Conservation (phyloP, 2,888 invertebrate genomes). For the Melieria omissa region DNA sequence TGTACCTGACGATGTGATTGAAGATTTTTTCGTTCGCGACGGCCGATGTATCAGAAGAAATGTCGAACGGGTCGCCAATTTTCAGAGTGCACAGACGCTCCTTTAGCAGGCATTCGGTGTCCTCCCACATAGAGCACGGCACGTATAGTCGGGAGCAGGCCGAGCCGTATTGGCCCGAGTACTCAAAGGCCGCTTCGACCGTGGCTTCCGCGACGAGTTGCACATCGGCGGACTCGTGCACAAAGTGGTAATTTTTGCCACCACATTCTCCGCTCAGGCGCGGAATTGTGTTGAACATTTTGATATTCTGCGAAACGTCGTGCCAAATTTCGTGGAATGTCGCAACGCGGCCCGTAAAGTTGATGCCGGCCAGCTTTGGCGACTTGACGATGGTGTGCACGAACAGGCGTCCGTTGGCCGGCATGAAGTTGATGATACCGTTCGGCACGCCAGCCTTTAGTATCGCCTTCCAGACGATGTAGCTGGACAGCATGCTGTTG, state of each 20-base stretch:
- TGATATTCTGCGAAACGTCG: constrained; percentile 85
- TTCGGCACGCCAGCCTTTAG: constrained; percentile 92
- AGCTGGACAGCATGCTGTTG: constrained; percentile 92
- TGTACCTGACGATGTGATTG: constrained; percentile 30
- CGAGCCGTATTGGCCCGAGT: constrained; percentile 95
- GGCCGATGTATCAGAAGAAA: constrained; percentile 37
- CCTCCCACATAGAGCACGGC: constrained; percentile 82
- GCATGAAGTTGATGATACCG: constrained; percentile 96
- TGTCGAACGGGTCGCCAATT: constrained; percentile 44
- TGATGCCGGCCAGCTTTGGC: constrained; percentile 86
- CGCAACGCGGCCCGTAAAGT: constrained; percentile 95
- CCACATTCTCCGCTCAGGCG: constrained; percentile 94
- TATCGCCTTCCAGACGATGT: constrained; percentile 87
- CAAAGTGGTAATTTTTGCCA: constrained; percentile 97
- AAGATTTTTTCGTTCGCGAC: constrained; percentile 37
- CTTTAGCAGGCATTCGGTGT: constrained; percentile 26
- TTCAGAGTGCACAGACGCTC: constrained; percentile 18
- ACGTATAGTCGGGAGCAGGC: constrained; percentile 94
- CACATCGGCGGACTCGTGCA: constrained; percentile 88
- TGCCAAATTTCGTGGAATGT: constrained; percentile 91
- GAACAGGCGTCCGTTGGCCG: constrained; percentile 91
- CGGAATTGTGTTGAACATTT: constrained; percentile 85
- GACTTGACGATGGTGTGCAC: constrained; percentile 86
- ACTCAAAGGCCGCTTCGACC: constrained; percentile 91
- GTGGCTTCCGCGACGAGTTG: constrained; percentile 84